Evolutionary conservation across 2,113 vertebrate genomes (phyloP), one percentile per base, ranked within the genome.

Genomic region (Tylochromis polylepis): DNA sequence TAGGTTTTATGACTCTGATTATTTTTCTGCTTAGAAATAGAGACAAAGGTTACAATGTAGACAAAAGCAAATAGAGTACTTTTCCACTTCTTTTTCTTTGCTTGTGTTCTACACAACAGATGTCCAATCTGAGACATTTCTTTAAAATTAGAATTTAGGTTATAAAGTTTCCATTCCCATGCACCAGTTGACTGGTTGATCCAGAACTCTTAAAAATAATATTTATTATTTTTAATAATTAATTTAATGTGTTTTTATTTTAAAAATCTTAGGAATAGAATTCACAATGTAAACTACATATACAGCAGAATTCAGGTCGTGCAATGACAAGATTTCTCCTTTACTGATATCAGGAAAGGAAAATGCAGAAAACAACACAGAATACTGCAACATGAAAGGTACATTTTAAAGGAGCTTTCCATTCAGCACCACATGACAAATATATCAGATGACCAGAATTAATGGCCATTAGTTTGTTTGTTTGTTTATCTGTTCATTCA

Each of bases 351-450:
- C 18, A 20, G 16, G 3, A 24, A 3, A 56, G 5, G n/a, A 24
- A 5, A 20, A 22, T 6, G 20, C 51, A 55, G 16, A 10, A 55
- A 20, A n/a, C 53, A 24, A 56, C 55, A 11, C 55, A 56, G 55
- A 24, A 27, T 29, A 75, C 11, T 27, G 5, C 7, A 46, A 18
- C 67, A 75, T 20, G 1, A 51, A 51, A 75, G 10, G 43, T 31
- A 18, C 3, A 77, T 77, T 14, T 51, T 77, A 77, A 27, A 77
- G 18, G 46, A 77, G 72, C 46, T 77, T 31, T 77, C 72, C 72
- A 53, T 53, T 53, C 46, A 77, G 72, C 46, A 77, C 72, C 72
- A 34, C 43, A 49, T 49, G 5, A 75, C 67, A 27, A 75, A 29
- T 29, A 75, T 29, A 75, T 53, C 43, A n/a, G 27, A 51, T 12